A percentile compares a stretch with the other conserved stretches of the same genome.
Conservation (phyloP, 2,888 invertebrate genomes). For the Lottia gigantea region DNA sequence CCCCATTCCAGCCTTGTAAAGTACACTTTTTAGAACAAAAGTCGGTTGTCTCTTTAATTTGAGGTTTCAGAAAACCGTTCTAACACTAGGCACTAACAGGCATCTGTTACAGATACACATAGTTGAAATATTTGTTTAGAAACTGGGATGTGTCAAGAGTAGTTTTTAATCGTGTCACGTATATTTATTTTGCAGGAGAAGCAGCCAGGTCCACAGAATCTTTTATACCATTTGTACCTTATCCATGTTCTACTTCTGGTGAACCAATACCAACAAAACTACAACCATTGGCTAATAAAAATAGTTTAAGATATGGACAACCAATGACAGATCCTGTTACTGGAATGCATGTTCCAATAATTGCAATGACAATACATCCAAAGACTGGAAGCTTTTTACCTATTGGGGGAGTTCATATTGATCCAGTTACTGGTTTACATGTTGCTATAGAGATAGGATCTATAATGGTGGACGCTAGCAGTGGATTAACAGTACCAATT, state of each 20-base stretch:
- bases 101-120: no score
- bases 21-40: no score
- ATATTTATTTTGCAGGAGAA: conserved; percentile 47
- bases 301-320: conserved; percentile 55
- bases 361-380: conserved; percentile 64
- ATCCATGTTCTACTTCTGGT: conserved; percentile 50
- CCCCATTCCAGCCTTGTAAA: no score
- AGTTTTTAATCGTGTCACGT: no score
- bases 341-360: conserved; percentile 62
- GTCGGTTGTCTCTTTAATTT: no score
- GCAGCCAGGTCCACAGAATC: conserved; percentile 51
- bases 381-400: conserved; percentile 59
- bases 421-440: conserved; percentile 62
- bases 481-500: conserved; percentile 61
- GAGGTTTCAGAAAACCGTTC: no score
- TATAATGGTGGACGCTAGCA: conserved; percentile 61
- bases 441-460: conserved; percentile 65
- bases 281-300: conserved; percentile 48
- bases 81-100: no score
- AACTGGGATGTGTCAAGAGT: no score
- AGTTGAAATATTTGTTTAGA: no score
- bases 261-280: conserved; percentile 53
- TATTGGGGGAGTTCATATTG: conserved; percentile 61
- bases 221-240: conserved; percentile 61
- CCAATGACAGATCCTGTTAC: conserved; percentile 60